phyloP scores from a whole-genome alignment of 2,113 vertebrate genomes.

The Brienomyrus longianalis region DNA sequence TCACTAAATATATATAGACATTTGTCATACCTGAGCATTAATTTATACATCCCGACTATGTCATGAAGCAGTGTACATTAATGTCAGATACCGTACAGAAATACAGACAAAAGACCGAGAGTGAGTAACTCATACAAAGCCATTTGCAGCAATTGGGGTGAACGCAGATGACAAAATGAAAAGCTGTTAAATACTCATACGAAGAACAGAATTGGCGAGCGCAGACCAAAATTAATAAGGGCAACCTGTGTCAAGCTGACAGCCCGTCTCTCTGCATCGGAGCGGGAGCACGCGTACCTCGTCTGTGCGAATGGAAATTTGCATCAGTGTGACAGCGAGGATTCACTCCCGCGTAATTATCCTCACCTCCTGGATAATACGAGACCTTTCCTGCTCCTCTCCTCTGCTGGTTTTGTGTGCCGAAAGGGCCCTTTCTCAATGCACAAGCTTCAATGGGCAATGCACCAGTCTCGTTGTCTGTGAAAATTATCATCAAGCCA shows the following conservation, averaged over 20 bases:
- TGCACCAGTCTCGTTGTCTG: background rate
- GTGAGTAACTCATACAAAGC: background rate
- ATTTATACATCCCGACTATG: background rate
- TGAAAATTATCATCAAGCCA: background rate
- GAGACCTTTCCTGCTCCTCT: background rate
- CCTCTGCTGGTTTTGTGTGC: background rate
- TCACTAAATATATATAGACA: background rate
- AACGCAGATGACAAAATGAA: slow-evolving; percentile 12
- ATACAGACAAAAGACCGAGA: background rate
- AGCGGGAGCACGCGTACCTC: slow-evolving; percentile 14
- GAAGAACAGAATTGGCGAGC: slow-evolving; percentile 21
- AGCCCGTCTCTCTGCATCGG: slow-evolving; percentile 1
- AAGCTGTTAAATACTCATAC: slow-evolving; percentile 19
- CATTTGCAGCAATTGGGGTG: background rate
- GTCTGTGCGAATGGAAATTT: slow-evolving; percentile 24
- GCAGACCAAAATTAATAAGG: slow-evolving; percentile 34
- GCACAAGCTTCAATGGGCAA: background rate
- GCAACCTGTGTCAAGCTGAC: slow-evolving; percentile 17
- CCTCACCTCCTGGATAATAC: background rate
- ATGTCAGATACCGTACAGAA: background rate
- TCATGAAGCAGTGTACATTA: background rate
- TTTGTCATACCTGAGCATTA: background rate
- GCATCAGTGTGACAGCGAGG: background rate
- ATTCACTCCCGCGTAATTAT: background rate
- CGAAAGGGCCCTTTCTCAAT: background rate